These are phyloP conservation scores for Watsonalla binaria DNA, from an alignment of 2,888 invertebrate genomes.

Conservation along the genomic window DNA sequence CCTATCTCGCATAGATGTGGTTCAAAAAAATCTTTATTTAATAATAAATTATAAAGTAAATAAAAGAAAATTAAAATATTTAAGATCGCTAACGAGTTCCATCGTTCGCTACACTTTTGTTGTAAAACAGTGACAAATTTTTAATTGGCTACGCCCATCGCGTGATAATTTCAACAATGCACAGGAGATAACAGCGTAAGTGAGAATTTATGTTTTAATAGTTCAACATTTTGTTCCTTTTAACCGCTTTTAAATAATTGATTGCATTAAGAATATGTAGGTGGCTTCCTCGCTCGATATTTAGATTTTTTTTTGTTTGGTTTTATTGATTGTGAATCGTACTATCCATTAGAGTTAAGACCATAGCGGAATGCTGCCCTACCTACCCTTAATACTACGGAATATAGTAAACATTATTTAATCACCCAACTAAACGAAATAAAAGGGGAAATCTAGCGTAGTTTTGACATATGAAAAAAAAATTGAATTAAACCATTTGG, in stretches of 20 bases:
- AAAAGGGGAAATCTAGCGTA: too few relatives aligned
- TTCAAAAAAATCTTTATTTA: neutral
- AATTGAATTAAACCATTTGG: too few relatives aligned
- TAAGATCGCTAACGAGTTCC: conserved; percentile 23
- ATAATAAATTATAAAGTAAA: conserved; percentile 2
- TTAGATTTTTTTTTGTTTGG: too few relatives aligned
- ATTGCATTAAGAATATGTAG: conserved; percentile 5
- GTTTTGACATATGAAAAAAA: too few relatives aligned
- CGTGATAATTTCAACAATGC: conserved; percentile 58
- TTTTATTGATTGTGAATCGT: too few relatives aligned
- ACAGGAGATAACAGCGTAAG: conserved; percentile 46
- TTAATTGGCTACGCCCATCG: conserved; percentile 59
- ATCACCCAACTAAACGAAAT: too few relatives aligned
- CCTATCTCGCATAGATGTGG: neutral
- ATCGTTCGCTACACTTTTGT: conserved; percentile 28
- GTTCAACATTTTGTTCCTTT: conserved; percentile 8
- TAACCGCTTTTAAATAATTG: conserved; percentile 5
- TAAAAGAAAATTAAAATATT: conserved; percentile 15
- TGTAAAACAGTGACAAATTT: conserved; percentile 50
- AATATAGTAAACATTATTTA: too few relatives aligned
- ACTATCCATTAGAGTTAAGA: too few relatives aligned
- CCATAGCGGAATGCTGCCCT: too few relatives aligned
- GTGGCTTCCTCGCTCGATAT: neutral
- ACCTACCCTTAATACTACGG: too few relatives aligned
- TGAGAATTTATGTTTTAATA: conserved; percentile 66